phyloP scores from a whole-genome alignment of 2,113 vertebrate genomes.

The Pachycephala philippinensis region DNA sequence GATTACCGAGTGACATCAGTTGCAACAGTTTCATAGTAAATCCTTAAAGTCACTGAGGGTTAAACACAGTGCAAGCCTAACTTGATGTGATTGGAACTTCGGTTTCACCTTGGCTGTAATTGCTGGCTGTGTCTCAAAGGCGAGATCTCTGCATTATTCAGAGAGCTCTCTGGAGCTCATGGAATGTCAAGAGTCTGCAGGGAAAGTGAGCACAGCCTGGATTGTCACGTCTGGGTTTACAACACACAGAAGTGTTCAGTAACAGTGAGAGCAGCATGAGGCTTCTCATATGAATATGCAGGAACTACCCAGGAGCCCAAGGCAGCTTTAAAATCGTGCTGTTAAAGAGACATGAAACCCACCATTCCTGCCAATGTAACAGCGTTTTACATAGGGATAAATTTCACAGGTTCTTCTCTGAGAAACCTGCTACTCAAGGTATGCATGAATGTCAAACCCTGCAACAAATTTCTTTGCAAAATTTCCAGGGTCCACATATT shows the following conservation, averaged over 20 bases:
- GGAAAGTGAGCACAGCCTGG: neutral
- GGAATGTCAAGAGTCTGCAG: constrained; percentile 29
- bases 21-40: neutral
- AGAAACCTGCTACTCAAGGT: neutral
- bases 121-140: neutral
- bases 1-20: neutral
- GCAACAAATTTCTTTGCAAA: neutral
- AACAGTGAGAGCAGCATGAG: neutral
- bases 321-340: neutral
- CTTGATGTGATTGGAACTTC: neutral
- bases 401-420: neutral
- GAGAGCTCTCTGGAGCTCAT: neutral
- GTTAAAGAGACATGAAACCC: neutral
- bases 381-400: neutral
- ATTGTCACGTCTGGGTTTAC: neutral
- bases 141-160: neutral
- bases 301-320: neutral
- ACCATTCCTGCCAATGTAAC: neutral
- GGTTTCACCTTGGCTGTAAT: neutral
- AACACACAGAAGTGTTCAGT: neutral
- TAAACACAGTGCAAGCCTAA: neutral
- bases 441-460: neutral
- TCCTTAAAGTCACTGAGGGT: neutral
- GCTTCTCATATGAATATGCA: neutral
- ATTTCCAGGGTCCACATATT: neutral